phyloP scores from a whole-genome alignment of 2,113 vertebrate species.

The Platysternon megacephalum region DNA sequence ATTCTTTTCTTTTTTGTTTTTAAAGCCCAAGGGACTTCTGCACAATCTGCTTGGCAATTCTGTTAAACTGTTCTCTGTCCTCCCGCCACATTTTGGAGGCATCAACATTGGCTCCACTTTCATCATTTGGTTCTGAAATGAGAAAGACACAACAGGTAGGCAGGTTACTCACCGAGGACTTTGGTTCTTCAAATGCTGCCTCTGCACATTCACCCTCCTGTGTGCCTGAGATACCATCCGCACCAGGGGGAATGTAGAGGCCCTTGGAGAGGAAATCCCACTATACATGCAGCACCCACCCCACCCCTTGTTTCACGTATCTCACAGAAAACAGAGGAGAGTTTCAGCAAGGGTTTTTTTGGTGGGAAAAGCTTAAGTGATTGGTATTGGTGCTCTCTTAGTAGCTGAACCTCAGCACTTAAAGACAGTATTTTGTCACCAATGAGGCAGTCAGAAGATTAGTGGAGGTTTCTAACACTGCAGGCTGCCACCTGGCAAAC shows the following conservation, averaged over 20 bases:
- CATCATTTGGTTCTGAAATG: slow-evolving; percentile 93
- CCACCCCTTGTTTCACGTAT: neutral
- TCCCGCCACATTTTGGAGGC: slow-evolving; percentile 99
- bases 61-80: slow-evolving; percentile 93
- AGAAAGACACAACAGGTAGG: neutral
- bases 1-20: slow-evolving; percentile 3
- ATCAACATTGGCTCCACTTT: slow-evolving; percentile 95
- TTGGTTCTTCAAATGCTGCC: neutral
- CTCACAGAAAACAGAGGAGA: accelerated
- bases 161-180: neutral
- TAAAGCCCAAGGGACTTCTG: slow-evolving; percentile 94
- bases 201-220: neutral
- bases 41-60: slow-evolving; percentile 92
- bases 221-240: neutral
- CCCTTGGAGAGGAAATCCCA: neutral
- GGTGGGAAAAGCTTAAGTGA: neutral
- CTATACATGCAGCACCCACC: neutral
- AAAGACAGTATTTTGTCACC: neutral
- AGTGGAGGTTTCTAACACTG: accelerated
- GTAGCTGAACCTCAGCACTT: neutral
- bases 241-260: neutral
- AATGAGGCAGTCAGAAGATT: neutral
- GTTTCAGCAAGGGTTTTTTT: neutral
- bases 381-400: neutral
- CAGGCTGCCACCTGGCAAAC: neutral